phyloP scores from a whole-genome alignment of 2,113 vertebrate genomes.

The Sprattus sprattus region DNA sequence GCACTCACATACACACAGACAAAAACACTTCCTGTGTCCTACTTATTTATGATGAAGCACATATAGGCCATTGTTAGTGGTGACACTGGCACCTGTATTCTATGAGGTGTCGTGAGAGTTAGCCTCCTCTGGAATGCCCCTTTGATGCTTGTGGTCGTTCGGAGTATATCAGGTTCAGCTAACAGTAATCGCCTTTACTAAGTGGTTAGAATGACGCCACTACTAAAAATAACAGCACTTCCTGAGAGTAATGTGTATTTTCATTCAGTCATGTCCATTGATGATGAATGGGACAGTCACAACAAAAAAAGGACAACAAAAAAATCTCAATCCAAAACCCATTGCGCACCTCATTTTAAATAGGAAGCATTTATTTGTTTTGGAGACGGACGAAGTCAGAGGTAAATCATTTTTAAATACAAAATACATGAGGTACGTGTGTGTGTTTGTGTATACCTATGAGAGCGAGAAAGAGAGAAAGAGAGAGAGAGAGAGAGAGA shows the following conservation, averaged over 20 bases:
- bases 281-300: not conserved
- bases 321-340: not conserved
- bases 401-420: not conserved
- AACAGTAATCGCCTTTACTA: not conserved
- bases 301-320: not conserved
- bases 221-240: not conserved
- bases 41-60: constrained; percentile 29
- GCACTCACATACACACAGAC: not conserved
- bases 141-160: not conserved
- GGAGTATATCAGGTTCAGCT: constrained; percentile 1
- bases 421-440: not conserved
- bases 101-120: constrained; percentile 20
- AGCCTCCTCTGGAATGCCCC: constrained; percentile 4
- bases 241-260: not conserved
- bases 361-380: not conserved
- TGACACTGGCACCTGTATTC: constrained; percentile 23
- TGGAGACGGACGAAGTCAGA: not conserved
- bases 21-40: constrained; percentile 26
- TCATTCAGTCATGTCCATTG: not conserved
- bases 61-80: constrained; percentile 26
- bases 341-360: not conserved
- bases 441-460: constrained; percentile 8
- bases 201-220: not conserved
- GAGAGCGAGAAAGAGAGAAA: not conserved
- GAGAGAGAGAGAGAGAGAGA: not conserved